Conservation (phyloP, 2,113 vertebrate genomes). For the Bucco capensis region DNA sequence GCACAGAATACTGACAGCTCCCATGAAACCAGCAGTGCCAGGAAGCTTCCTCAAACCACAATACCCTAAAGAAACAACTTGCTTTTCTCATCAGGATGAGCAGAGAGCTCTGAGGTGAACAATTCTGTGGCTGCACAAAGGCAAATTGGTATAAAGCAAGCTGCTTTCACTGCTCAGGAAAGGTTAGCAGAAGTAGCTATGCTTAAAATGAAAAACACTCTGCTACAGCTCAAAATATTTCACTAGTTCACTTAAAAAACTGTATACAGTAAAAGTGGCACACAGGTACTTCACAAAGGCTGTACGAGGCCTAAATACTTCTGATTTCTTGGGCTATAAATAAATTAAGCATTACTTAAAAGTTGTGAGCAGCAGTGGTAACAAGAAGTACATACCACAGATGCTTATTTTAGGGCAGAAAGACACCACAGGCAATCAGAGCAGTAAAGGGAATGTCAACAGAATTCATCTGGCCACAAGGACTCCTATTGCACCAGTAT, state of each 20-base stretch:
- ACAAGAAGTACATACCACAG: background rate
- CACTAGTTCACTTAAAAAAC: background rate
- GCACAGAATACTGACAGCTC: background rate
- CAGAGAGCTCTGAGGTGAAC: background rate
- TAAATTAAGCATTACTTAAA: background rate
- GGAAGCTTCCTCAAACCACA: background rate
- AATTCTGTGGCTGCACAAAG: background rate
- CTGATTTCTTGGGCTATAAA: background rate
- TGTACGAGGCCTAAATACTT: background rate
- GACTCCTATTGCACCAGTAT: background rate
- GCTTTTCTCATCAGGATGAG: background rate
- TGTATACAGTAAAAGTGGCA: background rate
- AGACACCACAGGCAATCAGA: background rate
- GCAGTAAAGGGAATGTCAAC: background rate
- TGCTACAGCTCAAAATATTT: background rate
- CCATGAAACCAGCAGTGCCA: background rate
- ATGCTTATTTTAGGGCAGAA: background rate
- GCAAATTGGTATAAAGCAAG: background rate
- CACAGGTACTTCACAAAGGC: background rate
- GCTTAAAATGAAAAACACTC: background rate
- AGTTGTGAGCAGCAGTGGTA: background rate
- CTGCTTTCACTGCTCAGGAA: background rate
- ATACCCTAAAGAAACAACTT: background rate
- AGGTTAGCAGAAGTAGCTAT: background rate
- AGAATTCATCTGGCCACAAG: background rate